Percentiles rank a stretch among this genome's conserved stretches.
These are phyloP conservation scores for Gadopsis marmoratus DNA, from an alignment of 2,797 vertebrate species.

Conservation along the genomic window DNA sequence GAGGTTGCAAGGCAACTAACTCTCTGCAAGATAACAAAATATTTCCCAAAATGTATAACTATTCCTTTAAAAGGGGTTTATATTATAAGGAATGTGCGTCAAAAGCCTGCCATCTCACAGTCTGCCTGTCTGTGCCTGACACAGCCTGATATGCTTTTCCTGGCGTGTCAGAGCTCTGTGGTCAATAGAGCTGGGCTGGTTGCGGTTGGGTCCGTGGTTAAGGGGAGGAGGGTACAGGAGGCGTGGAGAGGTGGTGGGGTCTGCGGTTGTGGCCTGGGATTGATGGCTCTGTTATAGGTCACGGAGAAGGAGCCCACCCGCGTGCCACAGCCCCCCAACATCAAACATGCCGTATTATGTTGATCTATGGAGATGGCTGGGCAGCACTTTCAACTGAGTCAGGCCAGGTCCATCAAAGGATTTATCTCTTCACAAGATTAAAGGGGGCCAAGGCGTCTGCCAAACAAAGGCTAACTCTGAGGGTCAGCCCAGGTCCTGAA, in stretches of 20 bases:
- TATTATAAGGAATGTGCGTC: conserved; percentile 37
- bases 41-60: neutral
- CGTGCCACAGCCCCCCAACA: conserved; percentile 73
- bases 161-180: conserved; percentile 64
- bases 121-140: conserved; percentile 58
- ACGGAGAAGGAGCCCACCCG: conserved; percentile 75
- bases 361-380: conserved; percentile 85
- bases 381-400: conserved; percentile 84
- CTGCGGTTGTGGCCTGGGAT: conserved; percentile 68
- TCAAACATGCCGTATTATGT: conserved; percentile 84
- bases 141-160: conserved; percentile 60
- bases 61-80: neutral
- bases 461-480: conserved; percentile 84
- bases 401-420: conserved; percentile 85
- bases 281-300: conserved; percentile 77
- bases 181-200: conserved; percentile 70
- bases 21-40: neutral
- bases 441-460: conserved; percentile 83
- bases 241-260: conserved; percentile 51
- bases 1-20: neutral
- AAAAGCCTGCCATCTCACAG: conserved; percentile 27
- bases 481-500: conserved; percentile 79
- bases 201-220: conserved; percentile 42
- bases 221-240: conserved; percentile 20
- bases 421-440: conserved; percentile 87